These are phyloP conservation scores for Achroia grisella DNA, from an alignment of 1,140 invertebrate genomes.

Conservation along the genomic window DNA sequence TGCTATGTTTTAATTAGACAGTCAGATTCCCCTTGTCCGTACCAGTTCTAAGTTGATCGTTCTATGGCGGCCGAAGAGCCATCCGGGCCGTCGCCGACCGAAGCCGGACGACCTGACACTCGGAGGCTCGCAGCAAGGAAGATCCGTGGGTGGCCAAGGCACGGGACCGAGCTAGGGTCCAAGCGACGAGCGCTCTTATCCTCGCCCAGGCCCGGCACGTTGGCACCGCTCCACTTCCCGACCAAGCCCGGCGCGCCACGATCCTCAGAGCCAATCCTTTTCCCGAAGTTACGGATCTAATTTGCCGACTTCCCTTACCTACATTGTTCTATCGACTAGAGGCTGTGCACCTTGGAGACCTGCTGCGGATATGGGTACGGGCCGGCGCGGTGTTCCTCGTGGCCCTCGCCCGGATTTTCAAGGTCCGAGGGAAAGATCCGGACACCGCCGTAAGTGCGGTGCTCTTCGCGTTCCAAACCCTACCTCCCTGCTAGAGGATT, in stretches of 20 bases:
- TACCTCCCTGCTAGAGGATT: slow-evolving; percentile 83
- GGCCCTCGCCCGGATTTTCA: slow-evolving; percentile 85
- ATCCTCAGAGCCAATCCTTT: slow-evolving; percentile 84
- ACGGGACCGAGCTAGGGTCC: slow-evolving; percentile 10
- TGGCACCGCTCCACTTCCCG: slow-evolving; percentile 56
- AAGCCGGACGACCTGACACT: too few relatives aligned
- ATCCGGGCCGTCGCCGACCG: slow-evolving; percentile 41
- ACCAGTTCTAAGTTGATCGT: slow-evolving; percentile 87
- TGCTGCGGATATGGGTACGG: slow-evolving; percentile 89
- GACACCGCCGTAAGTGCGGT: slow-evolving; percentile 82
- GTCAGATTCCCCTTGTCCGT: slow-evolving; percentile 87
- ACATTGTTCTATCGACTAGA: slow-evolving; percentile 93
- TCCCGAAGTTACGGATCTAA: slow-evolving; percentile 70
- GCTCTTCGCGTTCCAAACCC: slow-evolving; percentile 81
- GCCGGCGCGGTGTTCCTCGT: slow-evolving; percentile 77
- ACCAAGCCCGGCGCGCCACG: slow-evolving; percentile 78
- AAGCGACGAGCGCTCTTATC: slow-evolving; percentile 17
- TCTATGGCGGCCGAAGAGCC: slow-evolving; percentile 75
- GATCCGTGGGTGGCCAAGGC: slow-evolving; percentile 44
- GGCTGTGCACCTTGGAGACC: slow-evolving; percentile 93
- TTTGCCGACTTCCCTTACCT: slow-evolving; percentile 87
- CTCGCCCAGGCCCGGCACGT: slow-evolving; percentile 46
- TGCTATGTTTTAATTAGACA: slow-evolving; percentile 93
- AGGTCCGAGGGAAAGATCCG: slow-evolving; percentile 80
- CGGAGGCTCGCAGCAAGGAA: slow-evolving; percentile 67